These are phyloP conservation scores for Hassar affinis DNA, from an alignment of 2,113 vertebrate genomes.

Conservation along the genomic window DNA sequence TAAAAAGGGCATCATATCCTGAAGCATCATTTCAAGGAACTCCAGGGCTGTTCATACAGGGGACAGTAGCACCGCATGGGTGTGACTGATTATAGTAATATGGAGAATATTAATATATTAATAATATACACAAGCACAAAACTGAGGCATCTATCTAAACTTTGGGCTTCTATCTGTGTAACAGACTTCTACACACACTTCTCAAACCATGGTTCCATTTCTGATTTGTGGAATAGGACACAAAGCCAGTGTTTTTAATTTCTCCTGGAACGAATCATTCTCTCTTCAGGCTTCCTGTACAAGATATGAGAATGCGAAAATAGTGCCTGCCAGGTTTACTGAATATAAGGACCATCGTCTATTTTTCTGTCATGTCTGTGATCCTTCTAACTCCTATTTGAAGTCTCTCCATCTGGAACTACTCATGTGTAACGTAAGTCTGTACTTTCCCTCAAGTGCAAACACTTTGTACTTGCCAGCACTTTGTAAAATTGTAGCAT, in stretches of 20 bases:
- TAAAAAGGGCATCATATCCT: neutral
- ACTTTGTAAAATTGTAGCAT: constrained; percentile 62
- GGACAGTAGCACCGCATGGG: neutral
- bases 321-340: constrained; percentile 10
- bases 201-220: constrained; percentile 9
- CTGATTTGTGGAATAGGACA: neutral
- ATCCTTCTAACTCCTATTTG: constrained; percentile 50
- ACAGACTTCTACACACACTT: neutral
- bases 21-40: neutral
- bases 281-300: constrained; percentile 1
- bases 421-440: constrained; percentile 58
- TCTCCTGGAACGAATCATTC: neutral
- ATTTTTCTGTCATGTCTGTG: constrained; percentile 53
- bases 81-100: neutral
- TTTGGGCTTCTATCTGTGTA: neutral
- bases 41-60: neutral
- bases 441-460: constrained; percentile 60
- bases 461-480: constrained; percentile 53
- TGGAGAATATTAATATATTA: constrained; percentile 5
- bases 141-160: too few species aligned
- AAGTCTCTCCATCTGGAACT: constrained; percentile 69
- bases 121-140: constrained; percentile 3
- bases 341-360: constrained; percentile 51
- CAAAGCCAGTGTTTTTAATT: neutral
- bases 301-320: constrained; percentile 24